Base-by-base conservation (phyloP, 2,113 vertebrate genomes). In the Xenotilapia caudafasciata region DNA sequence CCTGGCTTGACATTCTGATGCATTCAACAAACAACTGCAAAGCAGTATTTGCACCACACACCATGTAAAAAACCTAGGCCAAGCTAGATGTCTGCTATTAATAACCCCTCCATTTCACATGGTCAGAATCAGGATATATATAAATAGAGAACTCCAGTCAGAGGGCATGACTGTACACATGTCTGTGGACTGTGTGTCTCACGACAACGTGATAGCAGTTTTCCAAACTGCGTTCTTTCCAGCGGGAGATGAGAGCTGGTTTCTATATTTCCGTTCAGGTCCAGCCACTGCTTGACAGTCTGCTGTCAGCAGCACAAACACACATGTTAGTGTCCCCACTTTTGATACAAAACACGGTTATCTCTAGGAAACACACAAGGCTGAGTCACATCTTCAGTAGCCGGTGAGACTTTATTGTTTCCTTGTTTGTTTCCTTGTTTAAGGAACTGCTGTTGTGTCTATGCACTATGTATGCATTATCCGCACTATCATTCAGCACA, bases 101-200 rank as follows among this genome's bases (percentile, higher is more conserved):
- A 92, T 95, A 95, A 47, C 70, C 15, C 6, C 10, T 90, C 79
- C 47, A 73, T 89, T 93, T 84, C 88, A 83, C 89, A 87, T 70
- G 85, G 75, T 81, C 58, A 68, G 79, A 88, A 84, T 51, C 70
- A 84, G 73, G 73, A 80, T 80, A 60, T 86, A 77, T 83, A 91
- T 83, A 91, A 90, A 93, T 93, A 93, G 87, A 91, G 85, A 89
- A 80, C 65, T 23, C 15, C 28, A 86, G 85, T 84, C 80, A 88
- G 83, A 35, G n/a, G 53, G 55, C 56, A 86, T 79, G 87, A 86
- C 85, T 86, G 47, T 42, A 47, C 55, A 38, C 87, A 92, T 47
- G 84, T 49, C 70, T 31, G 42, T 0, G 70, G 45, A 31, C 73
- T 51, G 73, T 49, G 73, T 33, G 26, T 51, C 42, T 92, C 75